Base-by-base conservation (phyloP, 2,888 invertebrate species). In the Leptura quadrifasciata region DNA sequence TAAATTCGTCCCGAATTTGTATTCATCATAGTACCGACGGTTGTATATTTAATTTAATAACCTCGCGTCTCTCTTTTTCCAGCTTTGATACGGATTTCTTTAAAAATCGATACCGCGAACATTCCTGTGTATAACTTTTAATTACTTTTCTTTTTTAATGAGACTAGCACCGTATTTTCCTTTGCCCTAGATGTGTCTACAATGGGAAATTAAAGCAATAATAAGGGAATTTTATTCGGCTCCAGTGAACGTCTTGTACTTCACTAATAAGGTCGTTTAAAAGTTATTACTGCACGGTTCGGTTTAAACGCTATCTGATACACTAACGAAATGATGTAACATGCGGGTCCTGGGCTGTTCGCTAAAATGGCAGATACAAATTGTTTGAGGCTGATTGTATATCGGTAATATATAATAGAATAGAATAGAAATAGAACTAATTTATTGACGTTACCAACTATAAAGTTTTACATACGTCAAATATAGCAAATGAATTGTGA, bases 31-130 rank as follows among this genome's bases (percentile, higher is more conserved):
- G 79, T 79, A 79, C 77, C 77, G 79, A 77, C 81, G 81, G 80
- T 78, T 83, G 82, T 83, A 80, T 84, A 83, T 84, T 84, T 83
- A 83, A 84, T 83, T 84, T 84, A 84, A 83, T 83, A 82, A 83
- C 78, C 77, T 80, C 75, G 54, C 61, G 24, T 24, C 57, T 69
- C 58, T 60, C 54, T 27, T 31, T 68, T 55, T 54, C 68, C 31
- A 18, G 67, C 69, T 75, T 73, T 78, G 75, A 78, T 80, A 79
- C 80, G 81, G 79, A 81, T 82, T 82, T 76, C 71, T 77, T 68
- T 71, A 39, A 72, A 78, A 79, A 80, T 80, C 77, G 78, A 79
- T 79, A 65, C 74, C 72, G 65, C 63, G 68, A 68, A 72, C 76
- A 80, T 79, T 79, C 75, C 76, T 72, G 72, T 73, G 69, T 75